Conservation (phyloP, 2,113 vertebrate genomes). For the Gopherus evgoodei region DNA sequence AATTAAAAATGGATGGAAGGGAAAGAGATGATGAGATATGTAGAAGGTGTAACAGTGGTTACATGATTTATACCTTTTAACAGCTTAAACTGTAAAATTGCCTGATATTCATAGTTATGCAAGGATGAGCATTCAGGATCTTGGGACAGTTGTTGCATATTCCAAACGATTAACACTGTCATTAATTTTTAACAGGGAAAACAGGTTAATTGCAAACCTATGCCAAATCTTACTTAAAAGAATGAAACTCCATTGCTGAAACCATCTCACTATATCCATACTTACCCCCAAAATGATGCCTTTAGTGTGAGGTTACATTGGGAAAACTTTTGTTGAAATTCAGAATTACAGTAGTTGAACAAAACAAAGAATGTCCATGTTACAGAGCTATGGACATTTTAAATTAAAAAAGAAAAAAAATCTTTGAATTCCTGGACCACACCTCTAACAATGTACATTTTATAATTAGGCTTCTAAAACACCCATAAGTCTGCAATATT, state of each 20-base stretch:
- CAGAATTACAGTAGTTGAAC: no score
- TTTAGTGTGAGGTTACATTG: slow-evolving; percentile 27
- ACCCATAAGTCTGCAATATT: neutral
- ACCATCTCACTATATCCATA: no score
- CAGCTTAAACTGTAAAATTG: slow-evolving; percentile 44
- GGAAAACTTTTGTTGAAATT: slow-evolving; percentile 14
- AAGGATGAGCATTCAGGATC: neutral
- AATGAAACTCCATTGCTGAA: no score
- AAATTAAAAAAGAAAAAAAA: no score
- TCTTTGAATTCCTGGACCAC: neutral
- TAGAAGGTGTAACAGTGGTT: neutral
- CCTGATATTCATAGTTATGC: neutral
- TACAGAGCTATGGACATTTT: no score
- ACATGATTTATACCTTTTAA: neutral
- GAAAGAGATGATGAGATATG: neutral
- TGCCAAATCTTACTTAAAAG: slow-evolving; percentile 19
- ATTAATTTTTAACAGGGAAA: neutral
- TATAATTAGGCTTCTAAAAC: neutral
- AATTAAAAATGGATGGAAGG: slow-evolving; percentile 23
- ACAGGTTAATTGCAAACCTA: neutral
- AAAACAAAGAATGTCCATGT: no score
- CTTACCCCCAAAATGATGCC: neutral
- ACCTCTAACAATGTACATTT: neutral
- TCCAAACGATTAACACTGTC: neutral
- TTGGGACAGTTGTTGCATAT: slow-evolving; percentile 25